phyloP scores from a whole-genome alignment of 2,888 invertebrate genomes.

The Hymenopus coronatus region DNA sequence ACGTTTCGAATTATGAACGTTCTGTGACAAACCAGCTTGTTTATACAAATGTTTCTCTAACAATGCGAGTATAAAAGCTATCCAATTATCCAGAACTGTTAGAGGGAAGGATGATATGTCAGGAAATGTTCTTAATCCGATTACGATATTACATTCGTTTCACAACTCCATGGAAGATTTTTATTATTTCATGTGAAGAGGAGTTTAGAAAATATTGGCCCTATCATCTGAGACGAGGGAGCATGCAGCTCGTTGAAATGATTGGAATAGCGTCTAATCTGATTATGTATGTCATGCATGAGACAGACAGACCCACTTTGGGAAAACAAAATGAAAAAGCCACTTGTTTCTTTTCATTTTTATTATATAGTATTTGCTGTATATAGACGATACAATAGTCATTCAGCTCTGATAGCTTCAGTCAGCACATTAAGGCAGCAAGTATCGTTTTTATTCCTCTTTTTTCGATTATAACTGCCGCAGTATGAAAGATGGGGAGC shows the following conservation, averaged over 20 bases:
- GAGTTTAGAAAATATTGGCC: background rate
- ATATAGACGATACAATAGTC: background rate
- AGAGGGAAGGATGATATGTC: background rate
- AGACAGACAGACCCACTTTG: background rate
- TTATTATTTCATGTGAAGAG: background rate
- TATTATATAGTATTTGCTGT: background rate
- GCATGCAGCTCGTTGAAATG: background rate
- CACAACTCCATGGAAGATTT: background rate
- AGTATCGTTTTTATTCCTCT: too few relatives aligned
- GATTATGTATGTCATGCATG: background rate
- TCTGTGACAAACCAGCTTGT: background rate
- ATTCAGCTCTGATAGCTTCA: too few relatives aligned
- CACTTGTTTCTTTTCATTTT: background rate
- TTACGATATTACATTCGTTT: background rate
- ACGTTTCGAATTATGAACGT: too few relatives aligned
- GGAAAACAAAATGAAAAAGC: background rate
- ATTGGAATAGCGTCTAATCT: background rate
- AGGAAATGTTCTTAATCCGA: background rate
- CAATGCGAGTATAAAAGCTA: background rate
- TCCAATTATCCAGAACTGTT: background rate
- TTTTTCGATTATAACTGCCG: too few relatives aligned
- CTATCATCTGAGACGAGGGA: background rate
- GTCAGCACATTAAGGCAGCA: too few relatives aligned
- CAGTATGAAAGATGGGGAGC: too few relatives aligned
- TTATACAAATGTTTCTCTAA: background rate